Evolutionary conservation across 2,113 vertebrate genomes (phyloP).

Genomic region (Ivindomyrus marchei): DNA sequence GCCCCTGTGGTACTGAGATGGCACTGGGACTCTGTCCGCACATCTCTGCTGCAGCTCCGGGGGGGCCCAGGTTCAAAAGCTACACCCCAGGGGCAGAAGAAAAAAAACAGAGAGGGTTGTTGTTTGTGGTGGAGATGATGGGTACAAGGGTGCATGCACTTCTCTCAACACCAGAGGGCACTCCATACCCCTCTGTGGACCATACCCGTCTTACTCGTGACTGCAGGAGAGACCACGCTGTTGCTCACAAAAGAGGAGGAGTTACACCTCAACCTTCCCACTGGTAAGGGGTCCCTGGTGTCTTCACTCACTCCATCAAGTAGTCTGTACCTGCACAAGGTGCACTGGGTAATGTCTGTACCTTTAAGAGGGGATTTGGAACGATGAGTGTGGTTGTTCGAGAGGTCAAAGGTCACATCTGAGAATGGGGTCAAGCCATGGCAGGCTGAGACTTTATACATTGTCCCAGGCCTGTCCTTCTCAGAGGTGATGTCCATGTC

Average conservation of each 20-base stretch:
- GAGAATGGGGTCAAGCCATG: not conserved
- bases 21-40: not conserved
- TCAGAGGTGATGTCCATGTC: not conserved
- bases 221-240: not conserved
- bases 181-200: not conserved
- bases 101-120: not conserved
- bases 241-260: not conserved
- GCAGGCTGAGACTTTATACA: not conserved
- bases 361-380: not conserved
- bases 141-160: not conserved
- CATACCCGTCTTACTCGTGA: not conserved
- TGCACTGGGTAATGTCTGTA: not conserved
- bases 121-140: not conserved
- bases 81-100: not conserved
- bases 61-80: slow-evolving; percentile 22
- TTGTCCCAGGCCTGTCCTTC: not conserved
- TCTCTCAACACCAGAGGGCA: not conserved
- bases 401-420: not conserved
- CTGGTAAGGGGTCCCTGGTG: not conserved
- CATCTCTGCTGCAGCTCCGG: slow-evolving; percentile 21
- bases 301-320: not conserved
- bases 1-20: slow-evolving; percentile 5
- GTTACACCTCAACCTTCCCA: not conserved
- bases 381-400: not conserved
- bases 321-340: not conserved